Evolutionary conservation across 1,140 invertebrate species (phyloP).

Genomic region (Uloborus diversus): DNA sequence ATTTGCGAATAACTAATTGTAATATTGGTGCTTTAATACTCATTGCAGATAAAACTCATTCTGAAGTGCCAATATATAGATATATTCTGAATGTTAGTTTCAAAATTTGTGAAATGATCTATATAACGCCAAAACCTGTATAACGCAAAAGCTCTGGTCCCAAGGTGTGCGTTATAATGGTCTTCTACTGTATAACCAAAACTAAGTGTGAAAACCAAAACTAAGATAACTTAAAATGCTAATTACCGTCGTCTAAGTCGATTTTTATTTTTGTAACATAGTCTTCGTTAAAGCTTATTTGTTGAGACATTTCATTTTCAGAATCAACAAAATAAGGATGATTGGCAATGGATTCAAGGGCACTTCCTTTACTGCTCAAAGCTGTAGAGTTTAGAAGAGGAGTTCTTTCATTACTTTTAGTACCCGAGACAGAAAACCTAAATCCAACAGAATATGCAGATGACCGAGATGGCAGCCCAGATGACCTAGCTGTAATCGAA

Average conservation of each 20-base stretch:
- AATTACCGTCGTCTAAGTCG: conserved; percentile 21
- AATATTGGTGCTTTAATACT: no score
- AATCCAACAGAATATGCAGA: conserved; percentile 9
- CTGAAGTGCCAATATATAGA: no score
- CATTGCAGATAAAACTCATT: no score
- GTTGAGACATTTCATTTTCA: conserved; percentile 3
- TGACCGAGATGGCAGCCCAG: conserved; percentile 3
- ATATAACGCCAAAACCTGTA: no score
- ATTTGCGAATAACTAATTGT: no score
- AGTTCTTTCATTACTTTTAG: conserved; percentile 6
- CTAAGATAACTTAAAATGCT: background rate
- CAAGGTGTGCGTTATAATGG: no score
- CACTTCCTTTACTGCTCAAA: background rate
- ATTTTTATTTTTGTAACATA: background rate
- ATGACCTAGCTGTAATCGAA: conserved; percentile 15
- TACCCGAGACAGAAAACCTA: background rate
- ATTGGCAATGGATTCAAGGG: background rate
- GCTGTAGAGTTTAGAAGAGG: background rate
- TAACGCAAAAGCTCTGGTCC: no score
- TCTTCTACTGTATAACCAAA: no score
- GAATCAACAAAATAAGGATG: background rate
- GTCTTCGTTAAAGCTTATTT: background rate
- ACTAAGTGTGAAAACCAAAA: no score
- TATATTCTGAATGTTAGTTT: no score
- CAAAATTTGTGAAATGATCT: no score